A percentile compares a stretch with the other conserved stretches of the same genome.
phyloP scores from a whole-genome alignment of 2,113 vertebrate species.

The Cricetomys ansorgei region DNA sequence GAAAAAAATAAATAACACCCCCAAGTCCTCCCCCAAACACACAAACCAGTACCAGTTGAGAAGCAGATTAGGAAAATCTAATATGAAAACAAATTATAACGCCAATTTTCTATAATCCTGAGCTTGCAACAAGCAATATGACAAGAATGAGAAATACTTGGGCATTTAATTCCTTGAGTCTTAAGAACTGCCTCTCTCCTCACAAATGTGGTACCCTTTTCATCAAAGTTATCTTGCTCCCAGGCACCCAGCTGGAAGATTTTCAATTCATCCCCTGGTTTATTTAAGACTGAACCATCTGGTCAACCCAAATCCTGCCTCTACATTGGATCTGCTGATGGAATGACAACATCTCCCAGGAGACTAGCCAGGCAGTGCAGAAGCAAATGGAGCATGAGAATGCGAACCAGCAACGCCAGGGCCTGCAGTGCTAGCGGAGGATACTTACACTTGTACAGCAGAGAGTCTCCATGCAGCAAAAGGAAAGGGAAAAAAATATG shows the following conservation, averaged over 20 bases:
- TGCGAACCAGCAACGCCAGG: slow-evolving; percentile 79
- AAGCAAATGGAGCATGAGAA: slow-evolving; percentile 83
- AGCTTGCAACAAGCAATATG: slow-evolving; percentile 7
- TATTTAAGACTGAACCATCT: slow-evolving; percentile 58
- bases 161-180: neutral
- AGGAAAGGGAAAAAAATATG: slow-evolving; percentile 89
- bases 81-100: neutral
- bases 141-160: neutral
- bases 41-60: neutral
- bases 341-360: slow-evolving; percentile 75
- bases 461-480: slow-evolving; percentile 97
- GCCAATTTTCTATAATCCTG: neutral
- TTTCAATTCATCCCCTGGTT: slow-evolving; percentile 69
- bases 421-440: slow-evolving; percentile 83
- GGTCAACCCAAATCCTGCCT: slow-evolving; percentile 67
- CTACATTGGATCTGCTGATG: slow-evolving; percentile 73
- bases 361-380: slow-evolving; percentile 77
- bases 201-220: neutral
- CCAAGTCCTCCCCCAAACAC: too few species aligned
- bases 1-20: neutral
- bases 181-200: too few species aligned
- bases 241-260: slow-evolving; percentile 46
- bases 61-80: neutral
- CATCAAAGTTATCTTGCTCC: slow-evolving; percentile 52
- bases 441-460: slow-evolving; percentile 99